phyloP scores from a whole-genome alignment of 2,113 vertebrate species.

The Galeopterus variegatus region DNA sequence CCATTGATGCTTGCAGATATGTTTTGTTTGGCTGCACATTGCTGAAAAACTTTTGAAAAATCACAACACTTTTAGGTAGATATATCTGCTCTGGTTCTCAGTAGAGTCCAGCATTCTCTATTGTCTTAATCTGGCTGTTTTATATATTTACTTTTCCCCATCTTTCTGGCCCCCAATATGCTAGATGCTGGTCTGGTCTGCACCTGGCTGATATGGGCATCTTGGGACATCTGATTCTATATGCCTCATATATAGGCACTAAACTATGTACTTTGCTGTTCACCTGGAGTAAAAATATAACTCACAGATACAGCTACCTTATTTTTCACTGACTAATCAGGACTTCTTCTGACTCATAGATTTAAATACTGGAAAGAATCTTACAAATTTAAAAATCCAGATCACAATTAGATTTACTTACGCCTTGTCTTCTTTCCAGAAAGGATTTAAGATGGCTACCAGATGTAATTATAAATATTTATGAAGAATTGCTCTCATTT shows the following conservation, averaged over 20 bases:
- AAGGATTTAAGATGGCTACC: neutral
- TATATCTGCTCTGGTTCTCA: neutral
- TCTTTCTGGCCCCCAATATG: neutral
- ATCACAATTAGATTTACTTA: conserved; percentile 9
- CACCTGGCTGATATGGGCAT: neutral
- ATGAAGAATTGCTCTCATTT: neutral
- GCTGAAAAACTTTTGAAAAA: neutral
- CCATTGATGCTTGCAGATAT: neutral
- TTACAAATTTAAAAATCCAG: conserved; percentile 34
- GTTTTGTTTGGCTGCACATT: neutral
- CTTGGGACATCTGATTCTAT: neutral
- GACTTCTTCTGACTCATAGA: neutral
- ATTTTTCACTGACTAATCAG: neutral
- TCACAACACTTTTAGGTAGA: neutral
- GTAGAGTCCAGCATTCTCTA: neutral
- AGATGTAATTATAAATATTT: neutral
- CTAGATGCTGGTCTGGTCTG: neutral
- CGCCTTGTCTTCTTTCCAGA: neutral
- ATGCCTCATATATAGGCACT: neutral
- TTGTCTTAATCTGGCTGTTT: neutral
- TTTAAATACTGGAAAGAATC: neutral
- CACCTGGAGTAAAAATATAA: neutral
- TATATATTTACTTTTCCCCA: neutral
- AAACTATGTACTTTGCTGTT: neutral
- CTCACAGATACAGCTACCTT: neutral